These are phyloP conservation scores for Falco naumanni DNA, from an alignment of 2,797 vertebrate species.

Conservation along the genomic window DNA sequence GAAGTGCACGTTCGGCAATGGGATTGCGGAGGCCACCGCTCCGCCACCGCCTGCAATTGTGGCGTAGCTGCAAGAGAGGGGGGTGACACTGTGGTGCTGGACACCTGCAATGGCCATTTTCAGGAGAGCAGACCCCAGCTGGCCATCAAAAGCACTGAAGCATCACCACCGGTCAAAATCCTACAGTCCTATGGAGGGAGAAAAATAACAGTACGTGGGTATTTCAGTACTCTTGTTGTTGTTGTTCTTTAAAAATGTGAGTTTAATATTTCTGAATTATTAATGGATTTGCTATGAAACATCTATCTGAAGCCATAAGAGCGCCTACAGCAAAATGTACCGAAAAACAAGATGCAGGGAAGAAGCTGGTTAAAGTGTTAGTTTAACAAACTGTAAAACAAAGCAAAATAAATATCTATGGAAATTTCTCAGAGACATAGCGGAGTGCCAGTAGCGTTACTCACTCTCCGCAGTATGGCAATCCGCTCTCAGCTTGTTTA, in stretches of 20 bases:
- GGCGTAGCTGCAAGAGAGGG: conserved; percentile 76
- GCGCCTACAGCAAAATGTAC: not conserved
- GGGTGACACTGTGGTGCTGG: conserved; percentile 75
- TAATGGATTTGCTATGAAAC: not conserved
- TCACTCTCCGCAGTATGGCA: not conserved
- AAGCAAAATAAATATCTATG: not conserved
- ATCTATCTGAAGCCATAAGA: not conserved
- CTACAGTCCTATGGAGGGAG: conserved; percentile 82
- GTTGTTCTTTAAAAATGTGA: not conserved
- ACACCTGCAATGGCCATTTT: conserved; percentile 81
- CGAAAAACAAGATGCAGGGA: rapidly evolving
- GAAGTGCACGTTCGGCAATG: conserved; percentile 82
- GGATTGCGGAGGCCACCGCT: conserved; percentile 79
- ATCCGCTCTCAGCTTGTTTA: not conserved
- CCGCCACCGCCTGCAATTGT: conserved; percentile 76
- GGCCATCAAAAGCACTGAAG: conserved; percentile 62
- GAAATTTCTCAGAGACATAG: not conserved
- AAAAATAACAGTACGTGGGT: conserved; percentile 84
- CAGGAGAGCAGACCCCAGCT: conserved; percentile 77
- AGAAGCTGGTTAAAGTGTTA: not conserved
- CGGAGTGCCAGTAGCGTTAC: rapidly evolving
- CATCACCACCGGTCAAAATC: conserved; percentile 65
- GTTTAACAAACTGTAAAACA: conserved; percentile 1
- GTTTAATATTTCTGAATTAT: not conserved
- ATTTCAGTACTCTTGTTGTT: not conserved